Conservation (phyloP, 2,888 invertebrate species). For the Limnephilus rhombicus region DNA sequence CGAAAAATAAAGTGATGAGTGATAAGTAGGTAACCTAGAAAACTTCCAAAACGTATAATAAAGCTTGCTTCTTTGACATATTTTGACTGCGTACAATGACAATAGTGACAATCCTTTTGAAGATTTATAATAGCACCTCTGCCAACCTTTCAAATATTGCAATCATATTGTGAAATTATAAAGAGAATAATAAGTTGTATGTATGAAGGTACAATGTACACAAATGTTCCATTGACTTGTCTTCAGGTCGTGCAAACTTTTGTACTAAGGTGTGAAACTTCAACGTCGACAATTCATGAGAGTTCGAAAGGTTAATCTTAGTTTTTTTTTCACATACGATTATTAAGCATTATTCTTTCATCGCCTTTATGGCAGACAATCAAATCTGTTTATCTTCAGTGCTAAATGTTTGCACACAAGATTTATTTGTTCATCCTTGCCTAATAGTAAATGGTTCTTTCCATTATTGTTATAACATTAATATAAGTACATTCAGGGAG, state of each 20-base stretch:
- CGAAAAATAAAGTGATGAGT: neutral
- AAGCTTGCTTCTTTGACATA: neutral
- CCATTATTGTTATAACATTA: neutral
- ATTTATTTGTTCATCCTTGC: conserved; percentile 33
- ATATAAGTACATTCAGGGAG: neutral
- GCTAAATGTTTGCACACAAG: conserved; percentile 38
- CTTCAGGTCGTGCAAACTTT: neutral
- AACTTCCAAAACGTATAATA: neutral
- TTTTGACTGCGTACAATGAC: neutral
- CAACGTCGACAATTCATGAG: conserved; percentile 11
- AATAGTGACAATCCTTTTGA: too few relatives aligned
- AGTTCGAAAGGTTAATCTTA: conserved; percentile 50
- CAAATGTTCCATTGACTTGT: neutral
- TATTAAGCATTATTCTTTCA: conserved; percentile 41
- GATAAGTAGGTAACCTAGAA: too few relatives aligned
- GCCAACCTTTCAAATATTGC: neutral
- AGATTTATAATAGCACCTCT: too few relatives aligned
- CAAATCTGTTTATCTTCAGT: conserved; percentile 46
- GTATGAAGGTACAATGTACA: neutral
- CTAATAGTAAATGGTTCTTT: conserved; percentile 3
- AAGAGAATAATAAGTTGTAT: neutral
- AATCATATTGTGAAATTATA: neutral
- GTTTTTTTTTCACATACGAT: conserved; percentile 28
- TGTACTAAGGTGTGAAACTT: conserved; percentile 32
- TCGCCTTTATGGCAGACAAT: conserved; percentile 44